phyloP scores from a whole-genome alignment of 92 coral and sea anemone species.

The Epizoanthus rinbou region DNA sequence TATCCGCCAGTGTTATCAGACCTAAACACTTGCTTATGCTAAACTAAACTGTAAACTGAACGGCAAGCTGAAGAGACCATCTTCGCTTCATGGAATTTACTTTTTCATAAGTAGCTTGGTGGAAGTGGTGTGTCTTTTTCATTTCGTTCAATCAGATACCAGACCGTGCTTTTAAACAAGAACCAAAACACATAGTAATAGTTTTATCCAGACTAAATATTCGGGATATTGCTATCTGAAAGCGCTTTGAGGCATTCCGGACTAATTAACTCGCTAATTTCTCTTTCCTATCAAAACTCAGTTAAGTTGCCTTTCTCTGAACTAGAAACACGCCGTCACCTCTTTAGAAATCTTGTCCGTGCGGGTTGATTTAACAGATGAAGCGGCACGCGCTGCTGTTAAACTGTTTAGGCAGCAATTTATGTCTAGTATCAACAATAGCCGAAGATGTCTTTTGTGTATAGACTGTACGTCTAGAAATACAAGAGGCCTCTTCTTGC shows the following conservation, averaged over 20 bases:
- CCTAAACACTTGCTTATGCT: not conserved
- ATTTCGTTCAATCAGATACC: constrained; percentile 9
- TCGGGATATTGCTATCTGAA: constrained; percentile 22
- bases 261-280: constrained; percentile 33
- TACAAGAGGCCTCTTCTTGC: constrained; percentile 3
- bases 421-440: constrained; percentile 39
- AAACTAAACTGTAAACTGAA: not conserved
- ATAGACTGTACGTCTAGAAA: not conserved
- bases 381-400: constrained; percentile 22
- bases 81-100: constrained; percentile 26
- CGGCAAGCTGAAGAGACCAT: not conserved
- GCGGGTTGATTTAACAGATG: not conserved
- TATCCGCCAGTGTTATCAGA: constrained; percentile 25
- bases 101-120: constrained; percentile 2
- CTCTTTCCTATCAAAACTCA: constrained; percentile 15
- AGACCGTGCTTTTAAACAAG: constrained; percentile 4
- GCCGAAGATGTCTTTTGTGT: constrained; percentile 20
- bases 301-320: not conserved
- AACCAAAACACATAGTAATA: not conserved
- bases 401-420: constrained; percentile 33
- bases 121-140: not conserved
- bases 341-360: not conserved
- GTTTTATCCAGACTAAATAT: constrained; percentile 17
- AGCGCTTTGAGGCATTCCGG: constrained; percentile 31
- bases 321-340: not conserved